Base-by-base conservation (phyloP, 2,888 invertebrate species). In the Branchellion lobata region DNA sequence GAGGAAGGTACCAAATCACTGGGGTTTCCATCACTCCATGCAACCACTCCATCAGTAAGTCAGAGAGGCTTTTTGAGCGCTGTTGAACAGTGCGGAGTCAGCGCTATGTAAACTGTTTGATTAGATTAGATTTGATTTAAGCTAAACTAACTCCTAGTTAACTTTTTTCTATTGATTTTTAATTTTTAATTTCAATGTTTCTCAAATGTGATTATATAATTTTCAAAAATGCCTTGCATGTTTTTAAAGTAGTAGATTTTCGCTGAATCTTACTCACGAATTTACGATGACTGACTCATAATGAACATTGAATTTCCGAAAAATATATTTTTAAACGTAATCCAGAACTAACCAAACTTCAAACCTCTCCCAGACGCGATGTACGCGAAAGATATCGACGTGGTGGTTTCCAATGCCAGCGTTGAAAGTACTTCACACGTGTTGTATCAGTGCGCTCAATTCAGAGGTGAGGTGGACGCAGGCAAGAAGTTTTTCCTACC, bases 11-110 rank as follows among this genome's bases (percentile, higher is more conserved):
- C 40, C 21, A 29, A 24, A 57, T 77, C 33, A 53, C 34, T 51
- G n/a, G 31, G 14, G 61, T 77, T n/a, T 51, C 61, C 34, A 77
- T 77, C 1, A 77, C 77, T 18, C 31, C 53, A 2, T 29, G 53
- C 33, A 11, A 21, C 21, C 53, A 77, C 11, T 34, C 33, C 21
- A n/a, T 8, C 34, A 77, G 65, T 61, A 24, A 61, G 40, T 75
- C 47, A 47, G n/a, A n/a, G 40, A 40, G 40, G 5, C 5, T 8
- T 40, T 40, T 40, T 40, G 40, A 8, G 40, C 14, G 40, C 5
- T 40, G 40, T 40, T 40, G 40, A 8, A 40, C n/a, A n/a, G n/a
- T n/a, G n/a, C n/a, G n/a, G n/a, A n/a, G n/a, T n/a, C n/a, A n/a
- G n/a, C n/a, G n/a, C n/a, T n/a, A n/a, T n/a, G n/a, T n/a, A n/a